phyloP scores from a whole-genome alignment of 2,888 invertebrate genomes.

The Serripes groenlandicus region DNA sequence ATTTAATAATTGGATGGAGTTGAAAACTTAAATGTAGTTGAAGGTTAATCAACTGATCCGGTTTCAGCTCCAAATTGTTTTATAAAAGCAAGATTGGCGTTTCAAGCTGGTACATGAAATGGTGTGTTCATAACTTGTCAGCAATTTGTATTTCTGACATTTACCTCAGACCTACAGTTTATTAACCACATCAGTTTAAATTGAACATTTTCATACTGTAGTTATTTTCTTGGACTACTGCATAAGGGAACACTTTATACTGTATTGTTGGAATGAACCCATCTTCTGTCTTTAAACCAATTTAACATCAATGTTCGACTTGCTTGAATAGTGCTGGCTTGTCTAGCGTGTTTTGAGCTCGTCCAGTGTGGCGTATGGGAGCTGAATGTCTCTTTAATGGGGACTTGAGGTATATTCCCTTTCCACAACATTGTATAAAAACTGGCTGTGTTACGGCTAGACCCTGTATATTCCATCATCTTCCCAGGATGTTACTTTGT shows the following conservation, averaged over 20 bases:
- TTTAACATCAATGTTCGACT: conserved; percentile 19
- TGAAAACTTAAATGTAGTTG: no score
- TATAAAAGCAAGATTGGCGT: conserved; percentile 11
- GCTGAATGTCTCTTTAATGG: conserved; percentile 66
- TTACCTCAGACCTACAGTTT: not conserved
- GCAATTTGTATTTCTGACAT: no score
- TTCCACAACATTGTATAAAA: conserved; percentile 80
- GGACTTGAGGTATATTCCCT: conserved; percentile 77
- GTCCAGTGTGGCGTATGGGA: conserved; percentile 65
- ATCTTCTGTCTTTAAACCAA: no score
- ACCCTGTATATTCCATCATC: conserved; percentile 80
- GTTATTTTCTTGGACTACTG: not conserved
- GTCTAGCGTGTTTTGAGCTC: conserved; percentile 14
- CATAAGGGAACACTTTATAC: not conserved
- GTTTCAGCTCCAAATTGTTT: conserved; percentile 14
- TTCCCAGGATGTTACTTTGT: conserved; percentile 66
- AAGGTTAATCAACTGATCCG: no score
- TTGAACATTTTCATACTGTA: not conserved
- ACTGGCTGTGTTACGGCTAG: conserved; percentile 60
- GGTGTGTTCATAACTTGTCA: no score
- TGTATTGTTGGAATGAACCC: no score
- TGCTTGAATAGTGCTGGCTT: conserved; percentile 19
- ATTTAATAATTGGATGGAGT: no score
- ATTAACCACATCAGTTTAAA: no score
- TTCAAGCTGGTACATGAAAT: conserved; percentile 11